Evolutionary conservation across 2,888 invertebrate genomes (phyloP).

Genomic region (Pristionchus mayeri): DNA sequence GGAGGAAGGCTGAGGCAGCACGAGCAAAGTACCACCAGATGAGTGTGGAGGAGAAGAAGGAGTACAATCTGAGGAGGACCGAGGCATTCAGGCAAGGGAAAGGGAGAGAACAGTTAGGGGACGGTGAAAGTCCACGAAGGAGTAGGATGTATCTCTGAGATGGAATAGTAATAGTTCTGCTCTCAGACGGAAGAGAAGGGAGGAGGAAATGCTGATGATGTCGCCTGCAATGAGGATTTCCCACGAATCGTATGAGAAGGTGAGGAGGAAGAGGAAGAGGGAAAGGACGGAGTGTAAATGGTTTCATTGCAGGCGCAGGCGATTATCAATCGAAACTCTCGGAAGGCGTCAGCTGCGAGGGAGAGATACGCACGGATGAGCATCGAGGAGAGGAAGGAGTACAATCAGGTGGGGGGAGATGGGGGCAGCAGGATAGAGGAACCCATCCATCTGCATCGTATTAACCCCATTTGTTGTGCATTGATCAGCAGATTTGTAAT

Average conservation of each 20-base stretch:
- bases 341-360: conserved; percentile 63
- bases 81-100: conserved; percentile 43
- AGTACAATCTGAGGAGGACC: conserved; percentile 48
- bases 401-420: conserved; percentile 31
- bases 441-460: too few relatives aligned
- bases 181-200: neutral
- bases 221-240: conserved; percentile 57
- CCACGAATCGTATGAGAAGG: conserved; percentile 54
- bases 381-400: conserved; percentile 58
- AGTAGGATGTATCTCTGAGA: too few relatives aligned
- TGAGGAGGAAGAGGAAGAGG: neutral
- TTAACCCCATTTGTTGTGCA: too few relatives aligned
- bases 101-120: too few relatives aligned
- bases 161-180: neutral
- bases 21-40: conserved; percentile 54
- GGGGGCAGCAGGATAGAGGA: too few relatives aligned
- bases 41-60: conserved; percentile 48
- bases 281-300: neutral
- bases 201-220: conserved; percentile 45
- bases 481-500: neutral
- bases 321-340: conserved; percentile 63
- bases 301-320: conserved; percentile 57
- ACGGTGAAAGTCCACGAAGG: too few relatives aligned
- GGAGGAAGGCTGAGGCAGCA: conserved; percentile 66
- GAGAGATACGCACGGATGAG: conserved; percentile 62